A percentile compares a stretch with the other conserved stretches of the same genome.
Conservation (phyloP, 2,113 vertebrate genomes). For the Ciconia stormi region DNA sequence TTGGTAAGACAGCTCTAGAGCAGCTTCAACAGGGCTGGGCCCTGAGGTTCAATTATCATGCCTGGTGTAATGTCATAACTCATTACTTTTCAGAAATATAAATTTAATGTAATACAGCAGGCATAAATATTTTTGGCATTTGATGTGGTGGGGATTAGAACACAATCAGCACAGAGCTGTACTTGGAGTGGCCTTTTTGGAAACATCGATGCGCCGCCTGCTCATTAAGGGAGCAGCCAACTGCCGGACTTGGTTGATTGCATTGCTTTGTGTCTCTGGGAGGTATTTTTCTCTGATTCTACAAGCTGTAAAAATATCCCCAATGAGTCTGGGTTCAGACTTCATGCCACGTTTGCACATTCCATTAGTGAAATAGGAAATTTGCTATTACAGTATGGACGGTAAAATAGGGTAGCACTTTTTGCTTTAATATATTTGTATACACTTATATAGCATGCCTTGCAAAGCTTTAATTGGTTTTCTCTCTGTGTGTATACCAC, state of each 20-base stretch:
- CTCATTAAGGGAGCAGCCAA: background rate
- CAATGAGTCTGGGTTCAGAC: background rate
- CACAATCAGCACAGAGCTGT: background rate
- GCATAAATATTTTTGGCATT: conserved; percentile 3
- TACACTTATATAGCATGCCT: background rate
- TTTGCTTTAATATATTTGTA: background rate
- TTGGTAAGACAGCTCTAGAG: background rate
- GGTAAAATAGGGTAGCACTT: background rate
- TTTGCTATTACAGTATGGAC: background rate
- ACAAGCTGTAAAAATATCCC: background rate
- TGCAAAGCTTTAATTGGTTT: background rate
- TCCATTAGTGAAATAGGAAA: background rate
- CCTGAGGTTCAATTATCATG: conserved; percentile 37
- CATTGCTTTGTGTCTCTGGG: background rate
- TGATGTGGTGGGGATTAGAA: background rate
- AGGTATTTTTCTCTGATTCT: background rate
- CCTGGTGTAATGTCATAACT: conserved; percentile 29
- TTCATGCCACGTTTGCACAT: background rate
- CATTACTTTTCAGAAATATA: conserved; percentile 30
- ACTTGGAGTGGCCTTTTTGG: background rate
- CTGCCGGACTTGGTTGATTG: background rate
- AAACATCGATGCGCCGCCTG: background rate
- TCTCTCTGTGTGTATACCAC: background rate
- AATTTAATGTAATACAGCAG: conserved; percentile 1
- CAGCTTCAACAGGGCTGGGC: background rate